Evolutionary conservation across 2,888 invertebrate genomes (phyloP), one percentile per base, ranked within the genome.

Genomic region (Asteroscopus sphinx): DNA sequence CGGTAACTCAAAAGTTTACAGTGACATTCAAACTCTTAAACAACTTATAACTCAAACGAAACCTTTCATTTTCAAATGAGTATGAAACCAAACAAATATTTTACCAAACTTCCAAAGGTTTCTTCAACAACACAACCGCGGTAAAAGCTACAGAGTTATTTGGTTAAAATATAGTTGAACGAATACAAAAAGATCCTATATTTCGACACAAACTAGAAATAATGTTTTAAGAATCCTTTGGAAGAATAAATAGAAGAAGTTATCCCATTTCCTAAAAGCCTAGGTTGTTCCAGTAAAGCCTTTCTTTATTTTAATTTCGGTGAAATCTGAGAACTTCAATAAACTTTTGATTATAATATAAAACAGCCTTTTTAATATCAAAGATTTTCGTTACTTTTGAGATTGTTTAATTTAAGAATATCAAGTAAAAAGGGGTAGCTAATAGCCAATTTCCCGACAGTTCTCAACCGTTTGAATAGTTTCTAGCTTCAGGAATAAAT

Each of bases 231-330:
- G 21, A 40, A 55, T 15, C 26, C 36, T 44, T 52, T 30, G 11
- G 0, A 9, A 30, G 7, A n/a, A 7, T 42, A 35, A 46, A 53
- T 26, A 49, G 36, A 40, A 37, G n/a, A 49, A 47, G 33, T 54
- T 51, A 26, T 2, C 35, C 26, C 8, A 45, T 57, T 39, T 53
- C 36, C 30, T 25, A 15, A 48, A 28, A 51, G 30, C 12, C 25
- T 25, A 49, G 39, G 15, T 16, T 49, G 56, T 54, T 44, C 26
- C 26, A 51, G 9, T 9, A 9, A 41, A 49, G 41, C 12, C 16
- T 12, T n/a, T 5, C 8, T 47, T 36, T 30, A 41, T 69, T 45
- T 33, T 44, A 39, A 52, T 54, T 55, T 49, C 17, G 9, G 15
- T 28, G 21, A 44, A 54, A 35, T 33, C 44, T 47, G 9, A 28